Evolutionary conservation across 2,113 vertebrate genomes (phyloP), one percentile per base, ranked within the genome.

Genomic region (Acanthochromis polyacanthus): DNA sequence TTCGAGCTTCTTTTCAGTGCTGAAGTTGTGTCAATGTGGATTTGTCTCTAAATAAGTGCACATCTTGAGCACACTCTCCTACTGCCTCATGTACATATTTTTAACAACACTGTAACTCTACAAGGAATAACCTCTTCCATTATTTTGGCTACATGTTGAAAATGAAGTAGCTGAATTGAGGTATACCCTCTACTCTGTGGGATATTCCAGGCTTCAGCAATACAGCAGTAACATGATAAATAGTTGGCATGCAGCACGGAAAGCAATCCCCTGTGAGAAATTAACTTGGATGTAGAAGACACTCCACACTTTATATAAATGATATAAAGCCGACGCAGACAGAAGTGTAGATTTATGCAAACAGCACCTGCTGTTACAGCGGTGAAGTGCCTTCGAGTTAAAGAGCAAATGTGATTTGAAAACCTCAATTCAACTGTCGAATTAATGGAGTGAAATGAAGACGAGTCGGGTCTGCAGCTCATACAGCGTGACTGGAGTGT

Each of bases 51-150:
- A 32, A 32, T 32, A 32, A 32, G 30, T 32, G 30, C 30, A 32
- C 4, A 32, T 32, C 30, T 32, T 32, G 30, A 32, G 25, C 30
- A 36, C 7, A 36, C 32, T 6, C 32, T 36, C 32, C 15, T 55
- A 69, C 81, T 84, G 63, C 59, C 16, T 67, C 23, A 66, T 36
- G 25, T 43, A 53, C 20, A 69, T 36, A 55, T 58, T 56, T 46
- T 67, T 61, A 69, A 32, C 40, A 52, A 22, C 22, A 50, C 17
- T 30, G 17, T 60, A 51, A n/a, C 17, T 61, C 50, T 51, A 9
- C 25, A 19, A 65, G 59, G 40, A 59, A 59, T 57, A 40, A 75
- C 30, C 7, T 16, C 38, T 57, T n/a, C 19, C 40, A 64, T 78
- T 76, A 43, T 10, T 58, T 71, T 43, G 65, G 48, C 52, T 72